A percentile compares a stretch with the other conserved stretches of the same genome.
phyloP scores from a whole-genome alignment of 2,888 invertebrate species.

The Iselma pallidipennis region DNA sequence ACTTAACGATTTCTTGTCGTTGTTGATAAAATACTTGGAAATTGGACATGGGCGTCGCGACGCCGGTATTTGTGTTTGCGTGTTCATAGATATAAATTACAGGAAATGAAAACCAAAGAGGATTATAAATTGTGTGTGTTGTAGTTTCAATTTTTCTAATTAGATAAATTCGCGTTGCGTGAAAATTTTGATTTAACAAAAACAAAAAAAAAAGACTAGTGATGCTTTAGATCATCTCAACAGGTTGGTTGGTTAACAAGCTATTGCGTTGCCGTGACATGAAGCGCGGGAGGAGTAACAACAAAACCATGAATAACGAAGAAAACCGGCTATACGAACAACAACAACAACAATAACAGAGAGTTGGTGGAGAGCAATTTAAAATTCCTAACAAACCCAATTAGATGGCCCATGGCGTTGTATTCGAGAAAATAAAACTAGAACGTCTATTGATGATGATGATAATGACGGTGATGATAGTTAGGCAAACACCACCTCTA shows the following conservation, averaged over 20 bases:
- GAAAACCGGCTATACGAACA: constrained; percentile 4
- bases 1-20: constrained; percentile 7
- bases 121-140: too few species aligned
- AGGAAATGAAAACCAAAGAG: neutral
- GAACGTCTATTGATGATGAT: neutral
- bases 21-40: constrained; percentile 8
- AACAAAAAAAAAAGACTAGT: neutral
- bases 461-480: neutral
- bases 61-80: constrained; percentile 9
- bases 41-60: neutral
- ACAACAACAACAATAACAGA: neutral
- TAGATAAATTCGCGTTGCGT: neutral
- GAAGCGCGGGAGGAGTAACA: neutral
- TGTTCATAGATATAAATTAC: neutral
- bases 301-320: constrained; percentile 4
- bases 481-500: constrained; percentile 3
- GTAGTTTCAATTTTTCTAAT: neutral
- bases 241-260: neutral
- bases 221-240: neutral
- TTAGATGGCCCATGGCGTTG: constrained; percentile 30
- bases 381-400: constrained; percentile 33
- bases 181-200: too few species aligned
- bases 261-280: neutral
- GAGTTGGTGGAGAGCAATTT: constrained; percentile 26
- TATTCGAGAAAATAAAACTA: neutral